Conservation (phyloP, 2,888 invertebrate species). For the Uloborus plumipes region DNA sequence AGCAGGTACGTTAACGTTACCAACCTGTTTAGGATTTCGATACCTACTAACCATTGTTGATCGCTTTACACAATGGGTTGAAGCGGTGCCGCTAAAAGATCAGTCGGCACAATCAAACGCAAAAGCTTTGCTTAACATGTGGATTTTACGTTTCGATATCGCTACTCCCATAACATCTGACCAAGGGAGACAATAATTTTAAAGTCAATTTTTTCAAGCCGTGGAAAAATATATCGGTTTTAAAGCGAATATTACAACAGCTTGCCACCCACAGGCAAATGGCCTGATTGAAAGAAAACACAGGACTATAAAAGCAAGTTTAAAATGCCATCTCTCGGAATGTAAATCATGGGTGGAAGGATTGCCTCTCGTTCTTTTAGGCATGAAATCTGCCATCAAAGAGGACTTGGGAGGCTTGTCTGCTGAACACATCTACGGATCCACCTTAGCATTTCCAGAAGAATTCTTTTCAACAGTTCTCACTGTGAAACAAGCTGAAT, state of each 20-base stretch:
- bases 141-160: conserved; percentile 67
- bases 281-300: conserved; percentile 5
- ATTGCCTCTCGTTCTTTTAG: conserved; percentile 26
- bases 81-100: conserved; percentile 66
- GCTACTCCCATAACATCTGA: conserved; percentile 67
- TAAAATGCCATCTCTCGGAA: conserved; percentile 12
- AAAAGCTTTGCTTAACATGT: conserved; percentile 60
- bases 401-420: conserved; percentile 23
- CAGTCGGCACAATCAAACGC: conserved; percentile 57
- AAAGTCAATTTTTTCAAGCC: conserved; percentile 40
- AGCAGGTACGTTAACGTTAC: conserved; percentile 1
- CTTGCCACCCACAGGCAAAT: conserved; percentile 18
- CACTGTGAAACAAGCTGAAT: conserved; percentile 2
- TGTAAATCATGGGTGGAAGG: conserved; percentile 12
- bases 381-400: conserved; percentile 19
- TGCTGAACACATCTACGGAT: conserved; percentile 17
- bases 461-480: conserved; percentile 13
- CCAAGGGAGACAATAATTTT: conserved; percentile 66
- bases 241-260: conserved; percentile 67
- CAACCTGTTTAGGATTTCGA: conserved; percentile 19
- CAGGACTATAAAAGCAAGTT: conserved; percentile 16
- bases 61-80: conserved; percentile 64
- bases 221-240: conserved; percentile 67
- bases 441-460: conserved; percentile 12
- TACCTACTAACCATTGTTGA: conserved; percentile 26